phyloP scores from a whole-genome alignment of 2,797 vertebrate species.

The Peromyscus aztecus region DNA sequence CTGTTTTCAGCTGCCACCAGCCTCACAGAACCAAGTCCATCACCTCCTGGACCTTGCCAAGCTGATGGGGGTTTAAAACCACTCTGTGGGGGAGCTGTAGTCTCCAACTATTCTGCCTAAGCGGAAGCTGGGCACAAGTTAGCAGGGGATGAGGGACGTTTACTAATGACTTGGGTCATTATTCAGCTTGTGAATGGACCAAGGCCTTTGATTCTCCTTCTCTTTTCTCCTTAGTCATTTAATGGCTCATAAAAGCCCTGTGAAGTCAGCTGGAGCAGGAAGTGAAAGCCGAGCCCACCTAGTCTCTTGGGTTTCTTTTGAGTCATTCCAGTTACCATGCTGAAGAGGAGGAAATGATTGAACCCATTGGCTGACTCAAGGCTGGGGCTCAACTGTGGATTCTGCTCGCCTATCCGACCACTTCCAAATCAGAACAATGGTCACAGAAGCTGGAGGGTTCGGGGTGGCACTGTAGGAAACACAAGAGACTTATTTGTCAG shows the following conservation, averaged over 20 bases:
- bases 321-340: background rate
- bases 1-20: background rate
- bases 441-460: background rate
- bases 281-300: background rate
- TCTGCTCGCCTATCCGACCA: background rate
- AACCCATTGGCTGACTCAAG: background rate
- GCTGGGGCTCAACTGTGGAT: background rate
- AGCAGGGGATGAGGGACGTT: background rate
- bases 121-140: background rate
- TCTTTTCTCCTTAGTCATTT: background rate
- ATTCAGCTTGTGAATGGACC: background rate
- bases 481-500: background rate
- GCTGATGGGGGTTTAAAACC: background rate
- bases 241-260: slow-evolving; percentile 11
- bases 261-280: slow-evolving; percentile 11
- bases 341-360: slow-evolving; percentile 19
- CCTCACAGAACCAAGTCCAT: background rate
- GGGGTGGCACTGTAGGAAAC: background rate
- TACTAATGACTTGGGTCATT: background rate
- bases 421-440: background rate
- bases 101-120: background rate
- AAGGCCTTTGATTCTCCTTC: background rate
- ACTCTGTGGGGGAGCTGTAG: background rate
- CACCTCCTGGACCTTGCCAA: background rate
- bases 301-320: background rate